Percentiles rank a stretch among this genome's conserved stretches.
These are phyloP conservation scores for Ectobius pallidus DNA, from an alignment of 2,888 invertebrate genomes.

Conservation along the genomic window DNA sequence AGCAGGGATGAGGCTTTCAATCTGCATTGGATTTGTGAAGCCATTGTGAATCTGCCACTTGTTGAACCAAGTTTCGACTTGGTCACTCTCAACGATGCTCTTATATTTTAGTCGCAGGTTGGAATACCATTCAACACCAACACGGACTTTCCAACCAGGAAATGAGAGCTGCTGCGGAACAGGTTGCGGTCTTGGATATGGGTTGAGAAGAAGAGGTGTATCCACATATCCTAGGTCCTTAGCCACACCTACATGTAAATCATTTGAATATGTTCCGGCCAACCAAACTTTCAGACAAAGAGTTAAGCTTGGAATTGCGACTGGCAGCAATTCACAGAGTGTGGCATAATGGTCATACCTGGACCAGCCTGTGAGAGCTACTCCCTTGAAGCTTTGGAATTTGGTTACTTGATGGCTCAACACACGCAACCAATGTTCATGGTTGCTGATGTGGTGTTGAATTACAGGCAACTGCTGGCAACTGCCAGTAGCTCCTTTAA, in stretches of 20 bases:
- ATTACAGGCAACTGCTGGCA: constrained; percentile 71
- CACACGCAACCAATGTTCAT: constrained; percentile 72
- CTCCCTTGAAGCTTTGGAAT: constrained; percentile 65
- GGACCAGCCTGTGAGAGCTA: constrained; percentile 76
- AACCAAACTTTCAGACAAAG: constrained; percentile 65
- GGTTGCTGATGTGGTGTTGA: constrained; percentile 75
- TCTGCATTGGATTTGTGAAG: constrained; percentile 69
- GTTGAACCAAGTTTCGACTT: constrained; percentile 71
- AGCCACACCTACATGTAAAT: constrained; percentile 56
- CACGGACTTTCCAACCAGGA: constrained; percentile 57
- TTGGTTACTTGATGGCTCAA: constrained; percentile 58
- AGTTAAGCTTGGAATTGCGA: constrained; percentile 66
- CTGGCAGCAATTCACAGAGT: constrained; percentile 70
- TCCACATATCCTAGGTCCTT: constrained; percentile 49
- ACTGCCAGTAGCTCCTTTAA: constrained; percentile 85
- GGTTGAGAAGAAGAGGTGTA: constrained; percentile 48
- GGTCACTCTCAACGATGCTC: constrained; percentile 60
- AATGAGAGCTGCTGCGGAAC: constrained; percentile 55
- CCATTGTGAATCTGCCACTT: constrained; percentile 71
- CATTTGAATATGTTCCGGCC: constrained; percentile 56
- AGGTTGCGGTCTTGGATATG: constrained; percentile 52
- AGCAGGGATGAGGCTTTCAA: constrained; percentile 63
- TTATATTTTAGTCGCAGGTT: constrained; percentile 59
- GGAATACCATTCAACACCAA: constrained; percentile 60
- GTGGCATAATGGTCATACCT: constrained; percentile 78